phyloP scores from a whole-genome alignment of 37 sponge, comb jelly and placozoan genomes.

The Geodia barretti region DNA sequence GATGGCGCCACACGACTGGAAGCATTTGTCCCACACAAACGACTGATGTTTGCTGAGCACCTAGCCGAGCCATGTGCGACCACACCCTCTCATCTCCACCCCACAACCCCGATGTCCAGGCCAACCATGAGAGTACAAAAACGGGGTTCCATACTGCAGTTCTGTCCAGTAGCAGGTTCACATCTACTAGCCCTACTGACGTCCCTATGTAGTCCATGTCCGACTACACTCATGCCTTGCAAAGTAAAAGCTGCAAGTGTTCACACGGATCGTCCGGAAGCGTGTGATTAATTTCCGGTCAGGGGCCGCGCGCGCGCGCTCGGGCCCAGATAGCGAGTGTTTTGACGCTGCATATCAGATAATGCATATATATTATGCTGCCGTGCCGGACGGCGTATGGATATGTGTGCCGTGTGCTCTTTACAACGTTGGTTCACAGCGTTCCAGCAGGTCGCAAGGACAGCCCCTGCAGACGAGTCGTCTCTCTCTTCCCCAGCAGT shows the following conservation, averaged over 20 bases:
- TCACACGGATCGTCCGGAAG: no score
- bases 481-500: not conserved
- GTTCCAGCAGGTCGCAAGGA: not conserved
- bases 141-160: constrained; percentile 5
- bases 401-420: not conserved
- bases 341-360: no score
- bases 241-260: no score
- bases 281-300: no score
- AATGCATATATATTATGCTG: no score
- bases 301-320: no score
- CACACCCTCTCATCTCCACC: not conserved
- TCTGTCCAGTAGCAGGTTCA: no score
- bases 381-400: no score
- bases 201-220: no score
- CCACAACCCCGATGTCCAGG: not conserved
- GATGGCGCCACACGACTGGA: constrained; percentile 22
- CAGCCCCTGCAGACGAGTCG: not conserved
- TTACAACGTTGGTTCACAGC: not conserved
- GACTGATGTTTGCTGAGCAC: constrained; percentile 36
- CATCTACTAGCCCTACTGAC: no score
- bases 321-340: no score
- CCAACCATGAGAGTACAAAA: not conserved
- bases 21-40: not conserved
- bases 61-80: constrained; percentile 53
- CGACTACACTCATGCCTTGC: no score